Evolutionary conservation across 2,888 invertebrate species (phyloP).

Genomic region (Plebejus melissa): DNA sequence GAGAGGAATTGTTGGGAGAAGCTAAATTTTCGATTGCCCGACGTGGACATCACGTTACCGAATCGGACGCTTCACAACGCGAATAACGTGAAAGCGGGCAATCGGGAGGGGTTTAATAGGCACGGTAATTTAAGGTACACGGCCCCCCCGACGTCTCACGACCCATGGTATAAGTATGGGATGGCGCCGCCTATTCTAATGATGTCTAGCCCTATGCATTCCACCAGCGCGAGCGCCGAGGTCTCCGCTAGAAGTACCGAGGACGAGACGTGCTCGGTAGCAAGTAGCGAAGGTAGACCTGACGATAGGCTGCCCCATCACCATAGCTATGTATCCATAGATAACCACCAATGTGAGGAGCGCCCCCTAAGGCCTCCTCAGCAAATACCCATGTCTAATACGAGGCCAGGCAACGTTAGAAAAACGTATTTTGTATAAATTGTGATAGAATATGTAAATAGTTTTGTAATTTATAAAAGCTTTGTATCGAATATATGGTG

Average conservation of each 20-base stretch:
- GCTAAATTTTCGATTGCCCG: constrained; percentile 89
- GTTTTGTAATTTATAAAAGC: constrained; percentile 19
- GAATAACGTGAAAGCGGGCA: constrained; percentile 69
- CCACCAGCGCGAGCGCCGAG: constrained; percentile 78
- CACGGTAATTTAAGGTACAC: constrained; percentile 76
- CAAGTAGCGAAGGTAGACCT: constrained; percentile 77
- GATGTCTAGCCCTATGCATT: constrained; percentile 82
- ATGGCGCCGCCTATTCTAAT: constrained; percentile 74
- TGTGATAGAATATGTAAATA: constrained; percentile 39
- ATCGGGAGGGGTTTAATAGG: constrained; percentile 69
- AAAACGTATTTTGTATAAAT: constrained; percentile 76
- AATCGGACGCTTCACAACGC: constrained; percentile 78
- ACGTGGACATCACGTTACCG: constrained; percentile 81
- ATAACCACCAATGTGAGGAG: constrained; percentile 74
- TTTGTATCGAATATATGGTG: constrained; percentile 25
- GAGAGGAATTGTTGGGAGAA: constrained; percentile 94
- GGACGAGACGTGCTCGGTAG: constrained; percentile 81
- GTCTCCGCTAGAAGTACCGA: constrained; percentile 81
- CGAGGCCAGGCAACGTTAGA: constrained; percentile 65
- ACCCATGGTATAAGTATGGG: constrained; percentile 76
- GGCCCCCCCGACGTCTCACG: constrained; percentile 74
- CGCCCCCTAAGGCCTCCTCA: constrained; percentile 70
- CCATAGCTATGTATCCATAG: constrained; percentile 78
- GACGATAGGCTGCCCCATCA: constrained; percentile 75
- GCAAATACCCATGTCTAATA: constrained; percentile 71